Base-by-base conservation (phyloP, 1,140 invertebrate species). In the Thrips palmi region DNA sequence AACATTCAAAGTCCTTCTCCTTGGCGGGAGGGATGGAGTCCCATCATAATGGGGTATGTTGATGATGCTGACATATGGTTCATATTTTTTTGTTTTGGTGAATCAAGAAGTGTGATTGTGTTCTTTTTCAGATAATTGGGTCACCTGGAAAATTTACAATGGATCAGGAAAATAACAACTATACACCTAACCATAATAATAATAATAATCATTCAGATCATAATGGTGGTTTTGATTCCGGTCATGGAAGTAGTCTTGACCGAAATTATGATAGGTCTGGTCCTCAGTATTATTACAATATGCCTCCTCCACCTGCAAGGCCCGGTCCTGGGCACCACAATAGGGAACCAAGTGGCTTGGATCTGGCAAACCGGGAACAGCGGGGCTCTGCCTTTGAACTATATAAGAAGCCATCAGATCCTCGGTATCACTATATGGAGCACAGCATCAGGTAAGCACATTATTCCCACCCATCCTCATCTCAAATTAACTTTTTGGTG, bases 311-410 rank as follows among this genome's bases (percentile, higher is more conserved):
- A n/a, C 55, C 55, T 41, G 53, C 55, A 58, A 28, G 53, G 52
- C n/a, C 32, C 57, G 56, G 1, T 42, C 20, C 23, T 25, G 33
- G 18, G 24, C 45, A 48, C 29, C 67, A 70, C 35, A 62, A 64
- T 29, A 51, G 63, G 42, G 63, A 71, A 48, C 59, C 63, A 1
- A 67, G 64, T 45, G 59, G 62, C 22, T 49, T 74, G 21, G 81
- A 86, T 57, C 59, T 86, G 47, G 76, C 78, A 4, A 81, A 83
- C 10, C 80, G 83, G 49, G 86, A 89, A 54, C 83, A 89, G 52
- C 64, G 85, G 31, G 85, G 84, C n/a, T 89, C 85, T 47, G 89
- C 89, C 7, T 94, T 94, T 56, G 88, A 94, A 53, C 62, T 93
- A 22, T 94, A 94, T 55, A 75, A 83, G 48, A 93, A 93, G 59